These are phyloP conservation scores for Cotesia typhae DNA, from an alignment of 1,140 invertebrate species.

Conservation along the genomic window DNA sequence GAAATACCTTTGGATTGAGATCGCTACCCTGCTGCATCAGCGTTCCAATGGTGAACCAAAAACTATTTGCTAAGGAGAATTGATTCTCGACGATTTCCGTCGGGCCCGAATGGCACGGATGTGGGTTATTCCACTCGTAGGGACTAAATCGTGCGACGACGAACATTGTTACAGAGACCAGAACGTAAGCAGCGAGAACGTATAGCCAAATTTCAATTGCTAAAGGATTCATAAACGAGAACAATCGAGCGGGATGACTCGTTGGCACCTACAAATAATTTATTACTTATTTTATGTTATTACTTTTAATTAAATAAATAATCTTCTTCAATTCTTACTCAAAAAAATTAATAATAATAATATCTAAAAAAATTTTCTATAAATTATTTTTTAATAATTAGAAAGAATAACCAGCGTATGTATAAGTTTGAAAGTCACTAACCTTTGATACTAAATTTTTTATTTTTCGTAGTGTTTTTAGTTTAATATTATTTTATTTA, in stretches of 20 bases:
- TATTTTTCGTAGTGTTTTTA: no score
- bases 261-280: conserved; percentile 69
- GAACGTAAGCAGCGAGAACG: conserved; percentile 78
- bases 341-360: no score
- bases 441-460: no score
- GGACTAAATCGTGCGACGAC: conserved; percentile 82
- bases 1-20: conserved; percentile 73
- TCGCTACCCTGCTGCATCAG: conserved; percentile 86
- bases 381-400: no score
- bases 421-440: no score
- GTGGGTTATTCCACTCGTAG: conserved; percentile 82
- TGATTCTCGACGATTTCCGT: conserved; percentile 71
- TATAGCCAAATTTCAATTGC: conserved; percentile 87
- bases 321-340: no score
- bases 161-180: conserved; percentile 85
- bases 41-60: conserved; percentile 85
- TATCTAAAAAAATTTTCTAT: no score
- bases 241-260: conserved; percentile 78
- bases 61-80: conserved; percentile 77
- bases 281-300: conserved; percentile 2
- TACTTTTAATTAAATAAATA: conserved; percentile 13
- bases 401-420: no score
- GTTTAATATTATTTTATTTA: no score
- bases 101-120: conserved; percentile 73
- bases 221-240: conserved; percentile 88